These are phyloP conservation scores for Helicorthomorpha holstii DNA, from an alignment of 1,140 invertebrate genomes.

Conservation along the genomic window DNA sequence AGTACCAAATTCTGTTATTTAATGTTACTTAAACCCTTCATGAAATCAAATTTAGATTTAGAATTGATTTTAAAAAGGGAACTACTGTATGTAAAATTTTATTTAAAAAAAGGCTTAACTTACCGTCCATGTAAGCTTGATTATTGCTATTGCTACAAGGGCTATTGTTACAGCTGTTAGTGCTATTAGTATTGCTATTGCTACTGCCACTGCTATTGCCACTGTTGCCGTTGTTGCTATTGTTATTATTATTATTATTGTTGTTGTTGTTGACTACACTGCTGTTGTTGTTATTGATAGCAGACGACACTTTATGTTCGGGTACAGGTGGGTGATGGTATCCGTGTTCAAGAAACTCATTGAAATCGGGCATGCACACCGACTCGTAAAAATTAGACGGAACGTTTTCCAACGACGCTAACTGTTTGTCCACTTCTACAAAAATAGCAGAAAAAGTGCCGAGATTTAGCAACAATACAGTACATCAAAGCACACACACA, in stretches of 20 bases:
- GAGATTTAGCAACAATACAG: no score
- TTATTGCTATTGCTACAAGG: background rate
- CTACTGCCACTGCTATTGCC: conserved; percentile 6
- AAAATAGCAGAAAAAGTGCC: conserved; percentile 20
- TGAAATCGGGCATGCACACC: conserved; percentile 57
- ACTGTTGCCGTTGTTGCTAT: conserved; percentile 1
- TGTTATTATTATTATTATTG: conserved; percentile 6
- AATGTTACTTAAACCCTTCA: no score
- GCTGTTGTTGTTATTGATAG: conserved; percentile 10
- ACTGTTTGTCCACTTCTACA: conserved; percentile 49
- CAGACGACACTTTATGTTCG: conserved; percentile 12
- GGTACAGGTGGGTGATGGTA: conserved; percentile 15
- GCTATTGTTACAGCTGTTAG: background rate
- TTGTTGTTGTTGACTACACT: conserved; percentile 3
- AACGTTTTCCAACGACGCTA: conserved; percentile 42
- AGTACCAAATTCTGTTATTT: no score
- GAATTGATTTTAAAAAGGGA: no score
- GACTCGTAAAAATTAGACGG: conserved; percentile 50
- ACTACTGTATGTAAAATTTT: no score
- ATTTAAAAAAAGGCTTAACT: no score
- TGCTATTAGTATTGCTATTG: no score
- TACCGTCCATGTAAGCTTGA: conserved; percentile 1
- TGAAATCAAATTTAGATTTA: no score
- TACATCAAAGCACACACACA: no score
- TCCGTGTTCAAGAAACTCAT: conserved; percentile 38